Percentiles rank a stretch among this genome's conserved stretches.
These are phyloP conservation scores for Calliphora vicina DNA, from an alignment of 1,140 invertebrate species.

Conservation along the genomic window DNA sequence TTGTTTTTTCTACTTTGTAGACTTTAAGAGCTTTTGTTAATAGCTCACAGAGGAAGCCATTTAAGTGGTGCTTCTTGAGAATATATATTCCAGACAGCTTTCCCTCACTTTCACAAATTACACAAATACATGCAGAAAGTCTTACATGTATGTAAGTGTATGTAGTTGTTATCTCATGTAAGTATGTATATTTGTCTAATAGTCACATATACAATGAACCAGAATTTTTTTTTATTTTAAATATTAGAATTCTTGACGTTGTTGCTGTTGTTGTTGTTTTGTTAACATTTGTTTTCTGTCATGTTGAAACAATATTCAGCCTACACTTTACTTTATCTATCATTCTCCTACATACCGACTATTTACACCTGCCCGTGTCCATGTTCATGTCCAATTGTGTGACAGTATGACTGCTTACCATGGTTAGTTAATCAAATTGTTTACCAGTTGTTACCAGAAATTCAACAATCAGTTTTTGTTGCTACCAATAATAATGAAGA, in stretches of 20 bases:
- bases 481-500: not conserved
- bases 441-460: slow-evolving; percentile 4
- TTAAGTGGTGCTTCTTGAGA: slow-evolving; percentile 62
- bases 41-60: slow-evolving; percentile 53
- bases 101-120: slow-evolving; percentile 14
- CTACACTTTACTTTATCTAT: not conserved
- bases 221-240: not conserved
- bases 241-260: not conserved
- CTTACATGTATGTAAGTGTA: not conserved
- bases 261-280: slow-evolving; percentile 12
- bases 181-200: not conserved
- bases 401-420: not conserved
- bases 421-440: slow-evolving; percentile 6
- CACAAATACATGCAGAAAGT: not conserved
- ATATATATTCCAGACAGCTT: slow-evolving; percentile 50
- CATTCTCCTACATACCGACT: not conserved
- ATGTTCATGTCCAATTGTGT: not conserved
- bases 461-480: not conserved
- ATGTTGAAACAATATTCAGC: not conserved
- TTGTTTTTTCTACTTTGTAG: slow-evolving; percentile 24
- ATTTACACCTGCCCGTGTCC: not conserved
- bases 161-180: not conserved
- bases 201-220: not conserved
- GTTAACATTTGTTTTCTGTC: not conserved
- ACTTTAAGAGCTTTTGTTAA: slow-evolving; percentile 36